A percentile compares a stretch with the other conserved stretches of the same genome.
Evolutionary conservation across 2,888 invertebrate species (phyloP).

Genomic region (Podabrus alpinus): DNA sequence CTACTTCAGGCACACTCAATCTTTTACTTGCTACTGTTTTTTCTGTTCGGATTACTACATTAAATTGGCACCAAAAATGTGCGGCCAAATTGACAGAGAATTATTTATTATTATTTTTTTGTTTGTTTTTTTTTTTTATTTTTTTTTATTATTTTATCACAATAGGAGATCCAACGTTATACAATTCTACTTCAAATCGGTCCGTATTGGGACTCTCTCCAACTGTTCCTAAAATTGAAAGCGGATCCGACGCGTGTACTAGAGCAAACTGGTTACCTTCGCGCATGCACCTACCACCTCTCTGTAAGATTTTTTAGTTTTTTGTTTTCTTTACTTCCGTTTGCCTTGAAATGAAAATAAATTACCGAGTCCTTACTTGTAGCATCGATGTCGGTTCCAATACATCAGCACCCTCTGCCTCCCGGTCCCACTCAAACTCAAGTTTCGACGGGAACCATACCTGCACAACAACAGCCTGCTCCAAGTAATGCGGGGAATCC

Average conservation of each 20-base stretch:
- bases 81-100: no score
- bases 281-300: slow-evolving; percentile 65
- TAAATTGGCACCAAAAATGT: no score
- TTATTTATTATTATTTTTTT: slow-evolving; percentile 52
- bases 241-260: slow-evolving; percentile 63
- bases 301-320: slow-evolving; percentile 63
- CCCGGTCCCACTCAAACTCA: slow-evolving; percentile 45
- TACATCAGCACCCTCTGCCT: slow-evolving; percentile 33
- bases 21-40: no score
- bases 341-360: background rate
- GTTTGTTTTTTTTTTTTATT: slow-evolving; percentile 47
- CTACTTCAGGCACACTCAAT: no score
- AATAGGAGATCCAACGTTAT: slow-evolving; percentile 53
- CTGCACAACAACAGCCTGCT: slow-evolving; percentile 37
- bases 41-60: no score
- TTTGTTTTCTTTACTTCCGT: background rate
- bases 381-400: slow-evolving; percentile 25
- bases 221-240: slow-evolving; percentile 62
- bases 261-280: slow-evolving; percentile 68
- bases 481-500: slow-evolving; percentile 36
- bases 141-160: slow-evolving; percentile 44
- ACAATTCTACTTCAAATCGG: slow-evolving; percentile 49
- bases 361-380: slow-evolving; percentile 30
- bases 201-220: slow-evolving; percentile 55
- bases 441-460: slow-evolving; percentile 42